Percentiles rank a stretch among this genome's conserved stretches.
Conservation (phyloP, 2,888 invertebrate species). For the Lasioglossum lativentre region DNA sequence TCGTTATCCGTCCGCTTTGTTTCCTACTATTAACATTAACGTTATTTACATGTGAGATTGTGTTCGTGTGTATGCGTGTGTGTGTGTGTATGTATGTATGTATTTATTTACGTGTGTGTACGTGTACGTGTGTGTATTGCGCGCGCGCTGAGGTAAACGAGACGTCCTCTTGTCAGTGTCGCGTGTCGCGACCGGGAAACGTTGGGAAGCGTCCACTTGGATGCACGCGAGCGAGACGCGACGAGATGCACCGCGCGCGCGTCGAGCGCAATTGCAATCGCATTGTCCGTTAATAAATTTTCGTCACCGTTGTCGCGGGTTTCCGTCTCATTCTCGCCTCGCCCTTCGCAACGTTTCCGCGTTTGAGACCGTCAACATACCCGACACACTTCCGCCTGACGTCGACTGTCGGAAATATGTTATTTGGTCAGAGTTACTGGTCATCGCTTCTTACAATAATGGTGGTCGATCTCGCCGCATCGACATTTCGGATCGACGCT, state of each 20-base stretch:
- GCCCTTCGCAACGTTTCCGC: constrained; percentile 39
- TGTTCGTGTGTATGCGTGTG: background rate
- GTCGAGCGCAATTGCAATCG: background rate
- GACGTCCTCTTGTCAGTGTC: constrained; percentile 59
- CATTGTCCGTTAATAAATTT: background rate
- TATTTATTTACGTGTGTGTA: background rate
- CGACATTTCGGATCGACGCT: constrained; percentile 2
- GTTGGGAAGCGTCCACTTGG: constrained; percentile 20
- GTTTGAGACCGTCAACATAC: constrained; percentile 49
- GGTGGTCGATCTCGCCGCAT: constrained; percentile 22
- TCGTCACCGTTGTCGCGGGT: constrained; percentile 20
- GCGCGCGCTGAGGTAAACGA: constrained; percentile 72
- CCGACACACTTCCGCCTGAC: constrained; percentile 45
- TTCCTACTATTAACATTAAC: constrained; percentile 72
- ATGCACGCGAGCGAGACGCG: constrained; percentile 51
- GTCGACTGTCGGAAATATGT: constrained; percentile 46
- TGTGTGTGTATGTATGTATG: background rate
- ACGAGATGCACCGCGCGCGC: constrained; percentile 23
- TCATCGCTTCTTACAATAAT: constrained; percentile 58
- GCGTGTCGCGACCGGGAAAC: constrained; percentile 62
- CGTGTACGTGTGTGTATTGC: constrained; percentile 13
- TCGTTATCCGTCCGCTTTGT: constrained; percentile 74
- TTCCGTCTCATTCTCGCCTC: constrained; percentile 36
- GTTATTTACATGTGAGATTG: constrained; percentile 78
- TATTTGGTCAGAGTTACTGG: constrained; percentile 62